A percentile compares a stretch with the other conserved stretches of the same genome.
phyloP scores from a whole-genome alignment of 2,113 vertebrate species.

The Planiliza haematocheilus region DNA sequence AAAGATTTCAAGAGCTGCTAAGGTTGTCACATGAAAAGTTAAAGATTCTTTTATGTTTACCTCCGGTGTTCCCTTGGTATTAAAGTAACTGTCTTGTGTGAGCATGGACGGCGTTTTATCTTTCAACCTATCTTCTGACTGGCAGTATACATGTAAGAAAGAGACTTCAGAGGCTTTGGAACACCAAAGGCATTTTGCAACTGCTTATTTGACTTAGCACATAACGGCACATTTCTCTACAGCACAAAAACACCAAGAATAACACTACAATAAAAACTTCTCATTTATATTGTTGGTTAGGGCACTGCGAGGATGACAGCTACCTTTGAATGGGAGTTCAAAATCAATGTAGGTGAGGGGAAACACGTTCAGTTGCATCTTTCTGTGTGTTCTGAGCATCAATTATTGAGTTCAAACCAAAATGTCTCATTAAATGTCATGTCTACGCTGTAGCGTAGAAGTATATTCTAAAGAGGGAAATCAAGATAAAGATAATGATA shows the following conservation, averaged over 20 bases:
- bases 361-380: conserved; percentile 32
- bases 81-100: conserved; percentile 18
- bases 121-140: conserved; percentile 48
- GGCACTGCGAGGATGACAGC: conserved; percentile 29
- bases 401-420: conserved; percentile 39
- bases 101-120: conserved; percentile 41
- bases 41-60: conserved; percentile 36
- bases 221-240: conserved; percentile 34
- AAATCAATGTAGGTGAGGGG: conserved; percentile 27
- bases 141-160: conserved; percentile 29
- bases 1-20: conserved; percentile 32
- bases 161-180: conserved; percentile 34
- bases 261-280: conserved; percentile 45
- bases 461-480: conserved; percentile 36
- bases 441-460: conserved; percentile 19
- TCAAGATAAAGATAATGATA: conserved; percentile 24
- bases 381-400: conserved; percentile 11
- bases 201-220: conserved; percentile 29
- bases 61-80: conserved; percentile 38
- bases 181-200: conserved; percentile 47
- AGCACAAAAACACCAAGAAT: conserved; percentile 4
- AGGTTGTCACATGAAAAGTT: conserved; percentile 63
- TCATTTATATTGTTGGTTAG: conserved; percentile 18
- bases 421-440: conserved; percentile 67
- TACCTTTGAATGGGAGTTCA: conserved; percentile 51